Evolutionary conservation across 2,888 invertebrate species (phyloP).

Genomic region (Acanthococcus lagerstroemiae): DNA sequence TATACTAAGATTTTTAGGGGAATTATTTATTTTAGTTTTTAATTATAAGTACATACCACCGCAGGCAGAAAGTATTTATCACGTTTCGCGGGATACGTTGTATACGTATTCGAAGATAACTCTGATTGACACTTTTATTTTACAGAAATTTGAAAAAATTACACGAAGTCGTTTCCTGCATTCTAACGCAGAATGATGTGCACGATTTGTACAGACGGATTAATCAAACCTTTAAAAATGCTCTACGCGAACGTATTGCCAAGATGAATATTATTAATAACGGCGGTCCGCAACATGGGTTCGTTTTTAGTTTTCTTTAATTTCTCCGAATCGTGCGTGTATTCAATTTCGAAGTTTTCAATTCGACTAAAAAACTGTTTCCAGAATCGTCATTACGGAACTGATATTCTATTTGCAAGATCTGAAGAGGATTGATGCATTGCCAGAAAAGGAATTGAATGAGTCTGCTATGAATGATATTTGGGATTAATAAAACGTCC

Average conservation of each 20-base stretch:
- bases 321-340: no score
- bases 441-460: slow-evolving; percentile 61
- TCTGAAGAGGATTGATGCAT: slow-evolving; percentile 64
- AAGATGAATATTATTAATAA: slow-evolving; percentile 85
- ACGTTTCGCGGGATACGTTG: no score
- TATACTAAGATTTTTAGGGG: no score
- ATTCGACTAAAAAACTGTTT: not conserved
- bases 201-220: slow-evolving; percentile 63
- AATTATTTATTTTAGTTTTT: no score
- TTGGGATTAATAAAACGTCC: slow-evolving; percentile 47
- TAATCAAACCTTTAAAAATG: slow-evolving; percentile 76
- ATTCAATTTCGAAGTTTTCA: not conserved
- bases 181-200: slow-evolving; percentile 54
- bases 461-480: slow-evolving; percentile 73
- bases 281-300: slow-evolving; percentile 93
- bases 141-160: slow-evolving; percentile 64
- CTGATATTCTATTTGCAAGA: slow-evolving; percentile 83
- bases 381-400: slow-evolving; percentile 74
- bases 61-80: no score
- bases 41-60: no score
- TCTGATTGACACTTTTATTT: no score
- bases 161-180: slow-evolving; percentile 79
- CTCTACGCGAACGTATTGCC: slow-evolving; percentile 69
- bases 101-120: no score
- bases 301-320: slow-evolving; percentile 28